A percentile compares a stretch with the other conserved stretches of the same genome.
Evolutionary conservation across 2,797 vertebrate genomes (phyloP).

Genomic region (Columba guinea): DNA sequence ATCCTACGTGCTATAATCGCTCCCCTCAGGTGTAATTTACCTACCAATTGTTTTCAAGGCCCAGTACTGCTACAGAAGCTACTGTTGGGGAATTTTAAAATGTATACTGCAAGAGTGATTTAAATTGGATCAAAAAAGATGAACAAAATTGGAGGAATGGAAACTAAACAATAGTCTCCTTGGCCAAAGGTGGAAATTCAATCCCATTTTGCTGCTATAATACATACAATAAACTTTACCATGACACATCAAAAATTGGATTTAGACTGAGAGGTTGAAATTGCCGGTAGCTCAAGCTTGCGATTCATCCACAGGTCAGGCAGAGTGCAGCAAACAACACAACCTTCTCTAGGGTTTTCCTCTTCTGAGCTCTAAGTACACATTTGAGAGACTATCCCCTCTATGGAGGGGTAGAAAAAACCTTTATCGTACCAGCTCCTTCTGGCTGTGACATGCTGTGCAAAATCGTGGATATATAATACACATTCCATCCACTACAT

Average conservation of each 20-base stretch:
- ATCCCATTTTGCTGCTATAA: slow-evolving; percentile 29
- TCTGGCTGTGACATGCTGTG: neutral
- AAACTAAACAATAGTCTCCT: neutral
- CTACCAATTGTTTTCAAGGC: neutral
- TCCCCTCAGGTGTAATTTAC: neutral
- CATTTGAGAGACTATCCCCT: neutral
- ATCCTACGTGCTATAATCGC: neutral
- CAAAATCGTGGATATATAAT: neutral
- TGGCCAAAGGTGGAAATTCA: slow-evolving; percentile 20
- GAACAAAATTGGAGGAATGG: neutral
- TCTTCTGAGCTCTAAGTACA: neutral
- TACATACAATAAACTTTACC: slow-evolving; percentile 16
- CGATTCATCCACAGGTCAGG: slow-evolving; percentile 37
- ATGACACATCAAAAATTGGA: slow-evolving; percentile 32
- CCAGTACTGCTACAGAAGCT: neutral
- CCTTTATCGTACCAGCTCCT: neutral
- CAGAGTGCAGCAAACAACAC: slow-evolving; percentile 8
- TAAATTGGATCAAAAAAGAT: neutral
- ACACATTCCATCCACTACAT: neutral
- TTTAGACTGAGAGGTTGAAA: slow-evolving; percentile 23
- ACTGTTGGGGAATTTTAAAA: neutral
- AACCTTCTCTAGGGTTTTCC: neutral
- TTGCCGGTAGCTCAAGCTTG: neutral
- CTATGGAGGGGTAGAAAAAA: neutral
- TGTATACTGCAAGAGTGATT: neutral